These are phyloP conservation scores for Asteroscopus sphinx DNA, from an alignment of 2,888 invertebrate species.

Conservation along the genomic window DNA sequence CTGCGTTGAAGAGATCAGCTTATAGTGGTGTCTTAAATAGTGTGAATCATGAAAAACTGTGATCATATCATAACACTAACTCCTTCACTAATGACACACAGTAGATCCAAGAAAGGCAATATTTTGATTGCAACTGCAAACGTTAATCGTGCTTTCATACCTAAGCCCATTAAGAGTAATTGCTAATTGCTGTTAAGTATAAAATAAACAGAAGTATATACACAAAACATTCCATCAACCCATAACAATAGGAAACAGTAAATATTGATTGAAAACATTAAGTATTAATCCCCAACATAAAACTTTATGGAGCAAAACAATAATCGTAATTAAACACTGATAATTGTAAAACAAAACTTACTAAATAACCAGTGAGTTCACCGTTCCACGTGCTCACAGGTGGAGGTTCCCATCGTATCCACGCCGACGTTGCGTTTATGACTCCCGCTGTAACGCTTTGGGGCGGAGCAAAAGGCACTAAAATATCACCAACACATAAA, in stretches of 20 bases:
- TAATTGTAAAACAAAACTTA: slow-evolving; percentile 81
- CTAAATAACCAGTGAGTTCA: slow-evolving; percentile 96
- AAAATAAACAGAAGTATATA: neutral
- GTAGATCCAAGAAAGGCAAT: no score
- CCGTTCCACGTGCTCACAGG: slow-evolving; percentile 94
- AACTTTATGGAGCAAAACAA: slow-evolving; percentile 61
- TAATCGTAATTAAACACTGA: slow-evolving; percentile 57
- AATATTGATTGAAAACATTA: slow-evolving; percentile 18
- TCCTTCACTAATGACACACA: no score
- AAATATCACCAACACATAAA: slow-evolving; percentile 71
- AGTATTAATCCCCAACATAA: slow-evolving; percentile 46
- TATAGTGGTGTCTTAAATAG: neutral
- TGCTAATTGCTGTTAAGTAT: no score
- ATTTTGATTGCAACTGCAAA: no score
- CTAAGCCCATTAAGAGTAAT: no score
- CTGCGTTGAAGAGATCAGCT: slow-evolving; percentile 54
- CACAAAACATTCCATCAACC: slow-evolving; percentile 5
- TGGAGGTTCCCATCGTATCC: slow-evolving; percentile 95
- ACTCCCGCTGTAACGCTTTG: slow-evolving; percentile 94
- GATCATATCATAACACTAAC: no score
- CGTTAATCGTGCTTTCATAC: no score
- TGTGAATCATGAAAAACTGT: neutral
- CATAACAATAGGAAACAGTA: slow-evolving; percentile 5
- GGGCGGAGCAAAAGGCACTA: slow-evolving; percentile 94
- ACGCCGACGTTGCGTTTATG: slow-evolving; percentile 95